phyloP scores from a whole-genome alignment of 2,888 invertebrate genomes.

The Fragum fragum region DNA sequence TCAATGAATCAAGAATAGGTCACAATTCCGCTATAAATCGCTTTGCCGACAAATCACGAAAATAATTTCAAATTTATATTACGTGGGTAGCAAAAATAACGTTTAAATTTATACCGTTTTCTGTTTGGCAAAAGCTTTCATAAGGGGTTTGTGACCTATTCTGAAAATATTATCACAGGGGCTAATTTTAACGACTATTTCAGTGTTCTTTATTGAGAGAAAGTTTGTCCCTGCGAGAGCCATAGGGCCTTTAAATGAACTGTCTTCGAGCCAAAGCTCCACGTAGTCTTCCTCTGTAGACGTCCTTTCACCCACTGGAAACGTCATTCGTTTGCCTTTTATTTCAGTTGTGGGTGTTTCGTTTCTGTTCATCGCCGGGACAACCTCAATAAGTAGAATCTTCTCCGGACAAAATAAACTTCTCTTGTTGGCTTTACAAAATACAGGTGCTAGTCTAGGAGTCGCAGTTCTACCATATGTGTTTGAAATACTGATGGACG shows the following conservation, averaged over 20 bases:
- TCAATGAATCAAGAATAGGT: no score
- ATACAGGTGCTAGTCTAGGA: constrained; percentile 1
- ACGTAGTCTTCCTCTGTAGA: not conserved
- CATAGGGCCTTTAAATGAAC: not conserved
- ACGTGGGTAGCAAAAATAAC: no score
- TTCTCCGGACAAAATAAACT: not conserved
- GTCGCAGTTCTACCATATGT: constrained; percentile 6
- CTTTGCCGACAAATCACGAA: no score
- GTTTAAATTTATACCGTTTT: no score
- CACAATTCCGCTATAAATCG: no score
- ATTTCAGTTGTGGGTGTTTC: constrained; percentile 8
- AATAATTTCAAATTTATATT: no score
- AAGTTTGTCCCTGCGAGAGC: no score
- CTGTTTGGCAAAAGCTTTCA: no score
- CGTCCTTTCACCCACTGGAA: not conserved
- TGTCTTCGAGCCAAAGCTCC: not conserved
- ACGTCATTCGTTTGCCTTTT: not conserved
- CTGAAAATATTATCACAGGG: not conserved
- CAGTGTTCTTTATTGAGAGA: not conserved
- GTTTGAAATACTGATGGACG: not conserved
- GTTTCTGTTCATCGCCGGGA: not conserved
- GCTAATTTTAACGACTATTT: no score
- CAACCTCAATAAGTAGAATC: not conserved
- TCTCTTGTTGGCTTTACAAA: not conserved
- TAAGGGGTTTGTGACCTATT: no score